A percentile compares a stretch with the other conserved stretches of the same genome.
Conservation (phyloP, 1,140 invertebrate species). For the Rhynchophorus ferrugineus region DNA sequence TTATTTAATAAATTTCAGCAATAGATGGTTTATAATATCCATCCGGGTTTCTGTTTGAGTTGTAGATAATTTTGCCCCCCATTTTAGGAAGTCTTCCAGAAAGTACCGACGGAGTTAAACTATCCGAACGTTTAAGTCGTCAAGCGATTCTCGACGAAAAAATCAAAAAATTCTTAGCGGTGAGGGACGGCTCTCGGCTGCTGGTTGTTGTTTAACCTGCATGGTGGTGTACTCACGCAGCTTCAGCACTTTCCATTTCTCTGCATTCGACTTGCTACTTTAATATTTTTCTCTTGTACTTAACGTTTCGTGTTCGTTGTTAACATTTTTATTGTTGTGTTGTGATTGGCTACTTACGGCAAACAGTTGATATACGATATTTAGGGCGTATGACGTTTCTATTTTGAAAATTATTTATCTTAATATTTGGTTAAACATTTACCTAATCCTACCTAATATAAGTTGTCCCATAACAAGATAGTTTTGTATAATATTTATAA, state of each 20-base stretch:
- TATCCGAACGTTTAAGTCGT: slow-evolving; percentile 60
- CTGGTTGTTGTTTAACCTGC: slow-evolving; percentile 11
- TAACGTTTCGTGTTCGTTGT: slow-evolving; percentile 1
- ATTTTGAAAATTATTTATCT: no score
- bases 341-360: no score
- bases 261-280: background rate
- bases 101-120: slow-evolving; percentile 52
- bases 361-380: background rate
- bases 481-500: no score
- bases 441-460: no score
- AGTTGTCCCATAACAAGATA: no score
- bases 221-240: slow-evolving; percentile 18
- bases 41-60: no score
- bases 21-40: no score
- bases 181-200: slow-evolving; percentile 50
- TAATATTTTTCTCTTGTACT: background rate
- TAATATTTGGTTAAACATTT: no score
- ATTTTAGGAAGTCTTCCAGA: slow-evolving; percentile 35
- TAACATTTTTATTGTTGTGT: background rate
- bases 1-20: no score
- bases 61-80: slow-evolving; percentile 14
- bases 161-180: slow-evolving; percentile 91
- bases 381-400: no score
- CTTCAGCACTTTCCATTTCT: slow-evolving; percentile 18
- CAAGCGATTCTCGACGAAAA: slow-evolving; percentile 85